Percentiles rank a stretch among this genome's conserved stretches.
Conservation (phyloP, 1,140 invertebrate genomes). For the Polypedilum vanderplanki region DNA sequence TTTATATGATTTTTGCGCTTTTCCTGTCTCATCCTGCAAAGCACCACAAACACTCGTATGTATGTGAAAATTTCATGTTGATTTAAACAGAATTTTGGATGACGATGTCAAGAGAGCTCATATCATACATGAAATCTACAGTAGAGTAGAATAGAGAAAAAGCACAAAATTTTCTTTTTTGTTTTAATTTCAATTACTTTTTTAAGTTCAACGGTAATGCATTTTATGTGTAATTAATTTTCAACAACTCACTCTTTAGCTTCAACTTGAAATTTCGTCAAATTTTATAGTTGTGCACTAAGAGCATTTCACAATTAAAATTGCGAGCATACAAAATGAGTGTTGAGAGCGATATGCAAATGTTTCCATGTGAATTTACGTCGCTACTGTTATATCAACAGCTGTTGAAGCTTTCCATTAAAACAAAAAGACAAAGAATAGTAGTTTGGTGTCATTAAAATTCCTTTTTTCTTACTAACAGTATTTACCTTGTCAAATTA, state of each 20-base stretch:
- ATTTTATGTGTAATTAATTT: slow-evolving; percentile 20
- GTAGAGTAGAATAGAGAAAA: background rate
- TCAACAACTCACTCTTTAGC: background rate
- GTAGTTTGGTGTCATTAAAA: too few relatives aligned
- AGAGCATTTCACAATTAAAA: slow-evolving; percentile 18
- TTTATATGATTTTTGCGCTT: slow-evolving; percentile 7
- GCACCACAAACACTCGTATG: background rate
- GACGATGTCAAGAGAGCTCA: background rate
- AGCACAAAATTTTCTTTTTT: too few relatives aligned
- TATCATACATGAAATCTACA: background rate
- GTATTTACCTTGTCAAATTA: too few relatives aligned
- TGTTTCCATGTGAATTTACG: background rate
- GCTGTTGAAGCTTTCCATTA: background rate
- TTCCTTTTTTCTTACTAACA: too few relatives aligned
- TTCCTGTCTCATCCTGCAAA: background rate
- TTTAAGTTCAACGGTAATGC: slow-evolving; percentile 1
- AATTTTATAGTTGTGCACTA: background rate
- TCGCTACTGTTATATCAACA: slow-evolving; percentile 3
- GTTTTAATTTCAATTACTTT: background rate
- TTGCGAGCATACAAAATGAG: background rate
- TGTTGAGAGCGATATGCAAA: background rate
- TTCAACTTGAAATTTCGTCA: background rate
- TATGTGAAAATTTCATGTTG: background rate
- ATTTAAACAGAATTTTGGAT: slow-evolving; percentile 1
- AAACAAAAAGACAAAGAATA: too few relatives aligned